A percentile compares a stretch with the other conserved stretches of the same genome.
phyloP scores from a whole-genome alignment of 2,888 invertebrate species.

The Mythimna pallens region DNA sequence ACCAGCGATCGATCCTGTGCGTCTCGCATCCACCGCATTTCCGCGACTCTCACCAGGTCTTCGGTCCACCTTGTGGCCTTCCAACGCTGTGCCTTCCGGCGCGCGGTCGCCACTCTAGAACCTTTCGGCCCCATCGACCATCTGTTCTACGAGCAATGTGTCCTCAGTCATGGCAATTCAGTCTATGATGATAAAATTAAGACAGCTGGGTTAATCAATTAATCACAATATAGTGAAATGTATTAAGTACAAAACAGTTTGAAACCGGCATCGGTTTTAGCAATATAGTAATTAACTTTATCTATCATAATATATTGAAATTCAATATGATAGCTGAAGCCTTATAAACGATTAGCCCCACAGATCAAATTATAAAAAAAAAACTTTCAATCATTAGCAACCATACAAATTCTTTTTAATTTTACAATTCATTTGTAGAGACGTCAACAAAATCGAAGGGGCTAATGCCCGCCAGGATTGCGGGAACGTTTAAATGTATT shows the following conservation, averaged over 20 bases:
- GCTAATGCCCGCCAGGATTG: no score
- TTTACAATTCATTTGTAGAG: not conserved
- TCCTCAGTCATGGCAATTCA: no score
- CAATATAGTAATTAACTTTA: not conserved
- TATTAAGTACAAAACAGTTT: not conserved
- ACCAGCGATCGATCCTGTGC: no score
- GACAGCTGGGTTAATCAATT: slow-evolving; percentile 3
- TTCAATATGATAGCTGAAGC: slow-evolving; percentile 43
- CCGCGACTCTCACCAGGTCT: no score
- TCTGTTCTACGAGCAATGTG: no score
- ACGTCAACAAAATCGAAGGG: no score
- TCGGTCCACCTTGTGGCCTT: no score
- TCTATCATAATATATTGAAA: slow-evolving; percentile 24
- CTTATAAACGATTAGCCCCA: slow-evolving; percentile 6
- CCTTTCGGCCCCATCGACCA: no score
- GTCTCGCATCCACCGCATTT: no score
- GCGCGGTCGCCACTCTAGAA: no score
- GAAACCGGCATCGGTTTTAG: not conserved
- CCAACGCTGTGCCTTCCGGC: no score
- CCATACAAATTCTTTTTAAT: slow-evolving; percentile 17
- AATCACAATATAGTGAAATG: not conserved
- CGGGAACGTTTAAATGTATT: no score
- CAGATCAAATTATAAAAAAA: slow-evolving; percentile 13
- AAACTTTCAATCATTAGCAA: slow-evolving; percentile 1
- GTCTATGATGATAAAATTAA: not conserved